Percentiles rank a stretch among this genome's conserved stretches.
Conservation (phyloP, 2,797 vertebrate genomes). For the Pseudopleuronectes americanus region DNA sequence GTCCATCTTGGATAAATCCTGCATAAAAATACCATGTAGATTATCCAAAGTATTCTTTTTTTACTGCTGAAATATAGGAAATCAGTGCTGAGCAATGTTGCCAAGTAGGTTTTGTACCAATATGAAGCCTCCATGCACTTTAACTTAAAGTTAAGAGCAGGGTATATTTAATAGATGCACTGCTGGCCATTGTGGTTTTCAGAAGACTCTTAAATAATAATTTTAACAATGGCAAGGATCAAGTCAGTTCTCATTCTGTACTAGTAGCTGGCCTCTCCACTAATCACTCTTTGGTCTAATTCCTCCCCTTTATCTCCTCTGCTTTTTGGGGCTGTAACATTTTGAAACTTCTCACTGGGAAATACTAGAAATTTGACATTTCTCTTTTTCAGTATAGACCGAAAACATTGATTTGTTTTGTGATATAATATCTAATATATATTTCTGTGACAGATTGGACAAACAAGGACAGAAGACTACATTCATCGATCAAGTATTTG, state of each 20-base stretch:
- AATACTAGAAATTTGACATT: background rate
- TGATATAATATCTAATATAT: background rate
- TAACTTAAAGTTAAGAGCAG: background rate
- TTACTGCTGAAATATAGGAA: background rate
- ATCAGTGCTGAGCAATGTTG: background rate
- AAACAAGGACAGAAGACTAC: constrained; percentile 96
- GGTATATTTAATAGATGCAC: constrained; percentile 25
- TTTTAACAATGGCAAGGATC: constrained; percentile 1
- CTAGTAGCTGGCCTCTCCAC: constrained; percentile 27
- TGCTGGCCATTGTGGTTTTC: too few relatives aligned
- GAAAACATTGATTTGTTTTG: too few relatives aligned
- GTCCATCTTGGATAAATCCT: too few relatives aligned
- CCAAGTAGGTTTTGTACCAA: background rate
- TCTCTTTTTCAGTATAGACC: background rate
- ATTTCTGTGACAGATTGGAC: constrained; percentile 88
- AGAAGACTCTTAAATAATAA: background rate
- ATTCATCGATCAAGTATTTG: constrained; percentile 97
- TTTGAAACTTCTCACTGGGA: constrained; percentile 3
- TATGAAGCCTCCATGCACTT: constrained; percentile 2
- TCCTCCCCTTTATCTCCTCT: constrained; percentile 11
- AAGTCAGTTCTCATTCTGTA: background rate
- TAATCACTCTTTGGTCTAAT: constrained; percentile 41
- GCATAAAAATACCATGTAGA: too few relatives aligned
- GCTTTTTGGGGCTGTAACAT: background rate
- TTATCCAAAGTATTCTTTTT: constrained; percentile 1